These are phyloP conservation scores for Lasioglossum calceatum DNA, from an alignment of 2,888 invertebrate genomes.

Conservation along the genomic window DNA sequence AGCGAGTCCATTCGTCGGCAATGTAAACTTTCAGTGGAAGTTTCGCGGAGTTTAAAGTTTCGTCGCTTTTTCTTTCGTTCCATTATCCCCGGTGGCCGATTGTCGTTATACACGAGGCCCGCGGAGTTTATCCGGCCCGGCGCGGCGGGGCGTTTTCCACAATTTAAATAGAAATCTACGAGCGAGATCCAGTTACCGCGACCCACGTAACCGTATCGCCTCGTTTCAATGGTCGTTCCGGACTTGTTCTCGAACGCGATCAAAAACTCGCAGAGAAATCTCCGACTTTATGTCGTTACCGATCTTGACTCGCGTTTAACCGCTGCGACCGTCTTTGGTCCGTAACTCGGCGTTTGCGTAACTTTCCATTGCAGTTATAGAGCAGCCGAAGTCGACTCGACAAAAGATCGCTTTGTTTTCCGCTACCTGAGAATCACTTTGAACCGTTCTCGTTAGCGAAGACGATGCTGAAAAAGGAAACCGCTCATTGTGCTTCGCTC, in stretches of 20 bases:
- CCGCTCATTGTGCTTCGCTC: neutral
- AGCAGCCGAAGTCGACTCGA: neutral
- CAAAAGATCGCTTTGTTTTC: conserved; percentile 5
- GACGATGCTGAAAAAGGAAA: neutral
- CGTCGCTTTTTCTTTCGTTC: conserved; percentile 12
- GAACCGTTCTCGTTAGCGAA: conserved; percentile 1
- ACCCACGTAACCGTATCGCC: conserved; percentile 64
- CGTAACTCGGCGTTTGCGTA: conserved; percentile 37
- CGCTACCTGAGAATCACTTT: neutral
- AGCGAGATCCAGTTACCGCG: conserved; percentile 57
- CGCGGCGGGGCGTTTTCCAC: conserved; percentile 42
- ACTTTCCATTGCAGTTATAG: conserved; percentile 4
- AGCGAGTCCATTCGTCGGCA: conserved; percentile 16
- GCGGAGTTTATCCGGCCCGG: neutral
- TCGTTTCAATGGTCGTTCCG: conserved; percentile 61
- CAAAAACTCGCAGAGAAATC: conserved; percentile 24
- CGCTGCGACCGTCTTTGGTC: conserved; percentile 35
- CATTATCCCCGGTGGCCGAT: neutral
- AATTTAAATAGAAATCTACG: conserved; percentile 60
- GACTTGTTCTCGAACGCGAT: conserved; percentile 38
- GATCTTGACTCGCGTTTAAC: conserved; percentile 51
- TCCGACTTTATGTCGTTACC: conserved; percentile 51
- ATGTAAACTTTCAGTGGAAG: neutral
- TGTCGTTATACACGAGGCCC: neutral
- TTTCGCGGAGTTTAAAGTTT: conserved; percentile 23